Base-by-base conservation (phyloP, 2,797 vertebrate genomes). In the Babyrousa celebensis region DNA sequence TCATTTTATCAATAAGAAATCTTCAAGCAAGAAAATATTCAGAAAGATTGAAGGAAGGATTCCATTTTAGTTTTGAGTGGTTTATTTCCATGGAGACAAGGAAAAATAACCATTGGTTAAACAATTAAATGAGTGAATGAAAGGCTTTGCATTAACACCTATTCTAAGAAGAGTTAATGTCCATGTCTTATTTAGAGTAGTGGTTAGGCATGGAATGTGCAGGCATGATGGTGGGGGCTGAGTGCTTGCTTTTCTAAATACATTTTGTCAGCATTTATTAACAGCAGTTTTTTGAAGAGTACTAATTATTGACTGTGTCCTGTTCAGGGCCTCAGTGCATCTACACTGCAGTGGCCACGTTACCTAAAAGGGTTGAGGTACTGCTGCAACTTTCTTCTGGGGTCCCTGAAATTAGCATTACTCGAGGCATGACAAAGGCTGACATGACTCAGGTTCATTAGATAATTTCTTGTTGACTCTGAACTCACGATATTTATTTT, bases 81-180 rank as follows among this genome's bases (percentile, higher is more conserved):
- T 77, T 85, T 92, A 56, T 85, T 77, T 91, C 17, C 17, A 85
- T 52, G 32, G 77, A 85, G 36, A 68, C 27, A 85, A 43, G 14
- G 14, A 29, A 8, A 18, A 77, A 25, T n/a, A 85, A 32, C 20
- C 3, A 1, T 32, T 68, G 36, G 32, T 32, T 68, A 67, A 67
- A 27, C 56, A 54, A 84, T 18, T 20, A 29, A 65, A 40, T 84
- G 58, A 63, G n/a, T 40, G 12, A 91, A 83, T 1, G 11, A 58
- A 85, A 78, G 20, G 21, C 7, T 11, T 85, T 60, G 15, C 11
- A 15, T 85, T 77, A 68, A 21, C 11, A 14, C 52, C 4, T 16
- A 18, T 48, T 43, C 9, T n/a, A 75, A 15, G 20, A 43, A 17
- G 18, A 92, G 14, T 23, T 29, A 15, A 67, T 11, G 48, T 27